Evolutionary conservation across 1,140 invertebrate species (phyloP).

Genomic region (Penaeus chinensis): DNA sequence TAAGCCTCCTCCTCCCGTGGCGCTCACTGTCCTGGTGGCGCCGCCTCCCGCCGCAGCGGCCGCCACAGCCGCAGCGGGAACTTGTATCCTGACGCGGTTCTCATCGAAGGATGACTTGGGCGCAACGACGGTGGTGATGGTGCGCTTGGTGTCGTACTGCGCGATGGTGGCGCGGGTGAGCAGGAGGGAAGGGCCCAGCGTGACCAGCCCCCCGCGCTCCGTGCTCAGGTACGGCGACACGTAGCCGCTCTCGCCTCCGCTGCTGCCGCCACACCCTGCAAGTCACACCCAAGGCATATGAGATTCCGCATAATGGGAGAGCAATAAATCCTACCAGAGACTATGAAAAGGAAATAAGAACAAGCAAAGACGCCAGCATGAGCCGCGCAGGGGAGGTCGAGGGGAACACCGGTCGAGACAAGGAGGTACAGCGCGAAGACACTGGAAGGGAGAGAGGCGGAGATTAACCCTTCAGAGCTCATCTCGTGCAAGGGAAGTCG

Average conservation of each 20-base stretch:
- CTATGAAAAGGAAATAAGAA: too few relatives aligned
- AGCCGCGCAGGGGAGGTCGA: too few relatives aligned
- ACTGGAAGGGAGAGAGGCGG: too few relatives aligned
- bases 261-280: conserved; percentile 53
- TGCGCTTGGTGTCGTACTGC: conserved; percentile 53
- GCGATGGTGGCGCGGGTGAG: conserved; percentile 46
- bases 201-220: conserved; percentile 23
- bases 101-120: conserved; percentile 53
- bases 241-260: conserved; percentile 43
- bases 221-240: conserved; percentile 47
- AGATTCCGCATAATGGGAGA: too few relatives aligned
- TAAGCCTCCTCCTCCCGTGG: not conserved
- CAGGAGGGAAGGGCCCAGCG: conserved; percentile 42
- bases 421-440: too few relatives aligned
- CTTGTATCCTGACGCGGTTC: conserved; percentile 53
- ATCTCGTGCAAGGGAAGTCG: too few relatives aligned
- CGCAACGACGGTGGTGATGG: conserved; percentile 53
- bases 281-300: not conserved
- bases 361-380: too few relatives aligned
- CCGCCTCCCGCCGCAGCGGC: conserved; percentile 4
- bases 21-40: not conserved
- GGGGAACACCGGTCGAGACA: too few relatives aligned
- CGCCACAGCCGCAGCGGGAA: conserved; percentile 34
- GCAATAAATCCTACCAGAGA: too few relatives aligned
- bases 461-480: too few relatives aligned